These are phyloP conservation scores for Lucifuga dentata DNA, from an alignment of 2,113 vertebrate genomes.

Conservation along the genomic window DNA sequence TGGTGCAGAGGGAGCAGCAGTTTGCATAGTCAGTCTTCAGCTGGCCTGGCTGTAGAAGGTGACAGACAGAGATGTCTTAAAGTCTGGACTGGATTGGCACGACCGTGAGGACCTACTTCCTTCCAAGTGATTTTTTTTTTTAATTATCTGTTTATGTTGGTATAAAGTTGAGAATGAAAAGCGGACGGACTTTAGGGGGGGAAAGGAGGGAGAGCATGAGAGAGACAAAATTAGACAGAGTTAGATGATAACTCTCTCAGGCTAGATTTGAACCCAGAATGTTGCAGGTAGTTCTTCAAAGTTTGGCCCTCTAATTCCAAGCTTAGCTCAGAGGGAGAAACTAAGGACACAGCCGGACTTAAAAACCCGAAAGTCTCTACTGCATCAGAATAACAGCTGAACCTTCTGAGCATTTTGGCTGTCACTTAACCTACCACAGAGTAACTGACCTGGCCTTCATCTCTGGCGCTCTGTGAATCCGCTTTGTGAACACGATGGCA, in stretches of 20 bases:
- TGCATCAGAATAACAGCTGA: conserved; percentile 51
- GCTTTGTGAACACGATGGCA: conserved; percentile 35
- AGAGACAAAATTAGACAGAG: too few relatives aligned
- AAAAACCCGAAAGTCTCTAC: conserved; percentile 12
- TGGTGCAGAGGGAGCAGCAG: neutral
- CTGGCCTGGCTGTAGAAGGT: neutral
- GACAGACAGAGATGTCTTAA: too few relatives aligned
- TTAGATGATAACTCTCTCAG: too few relatives aligned
- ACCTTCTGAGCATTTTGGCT: conserved; percentile 37
- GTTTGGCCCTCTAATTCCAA: conserved; percentile 23
- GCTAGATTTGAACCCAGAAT: too few relatives aligned
- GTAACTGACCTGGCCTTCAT: conserved; percentile 5
- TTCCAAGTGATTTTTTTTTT: too few relatives aligned
- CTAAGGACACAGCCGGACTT: conserved; percentile 8
- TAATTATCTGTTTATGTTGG: too few relatives aligned
- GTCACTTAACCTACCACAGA: conserved; percentile 20
- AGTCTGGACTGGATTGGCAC: too few relatives aligned
- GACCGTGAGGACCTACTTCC: too few relatives aligned
- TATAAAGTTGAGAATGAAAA: too few relatives aligned
- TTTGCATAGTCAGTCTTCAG: conserved; percentile 38
- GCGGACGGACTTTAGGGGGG: too few relatives aligned
- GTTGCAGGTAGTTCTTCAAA: too few relatives aligned
- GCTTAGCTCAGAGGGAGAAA: conserved; percentile 4
- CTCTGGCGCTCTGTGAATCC: conserved; percentile 4
- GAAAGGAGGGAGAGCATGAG: too few relatives aligned